Evolutionary conservation across 2,888 invertebrate species (phyloP), one percentile per base, ranked within the genome.

Genomic region (Xestia c-nigrum): DNA sequence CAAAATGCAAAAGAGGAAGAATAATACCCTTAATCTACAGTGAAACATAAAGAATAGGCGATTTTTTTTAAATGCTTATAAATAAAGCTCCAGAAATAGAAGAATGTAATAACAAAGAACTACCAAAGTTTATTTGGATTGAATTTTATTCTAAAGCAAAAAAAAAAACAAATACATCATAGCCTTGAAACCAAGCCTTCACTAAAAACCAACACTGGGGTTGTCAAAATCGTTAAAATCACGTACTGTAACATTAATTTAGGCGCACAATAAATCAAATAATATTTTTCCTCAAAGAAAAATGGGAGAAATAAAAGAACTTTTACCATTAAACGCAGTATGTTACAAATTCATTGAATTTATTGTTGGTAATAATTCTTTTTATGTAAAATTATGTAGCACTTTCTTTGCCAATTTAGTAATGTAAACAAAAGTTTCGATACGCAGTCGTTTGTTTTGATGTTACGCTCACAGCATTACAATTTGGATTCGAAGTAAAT

Each of bases 181-280:
- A 72, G 70, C 24, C 5, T 55, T 57, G 1, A 46, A 50, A 57
- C 31, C 12, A 14, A 55, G 38, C 16, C 24, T 59, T 70, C n/a
- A 78, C 55, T 43, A 65, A 66, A 66, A 73, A 57, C n/a, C 46
- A 73, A 73, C n/a, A 57, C 57, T 16, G 52, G 16, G 12, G 21
- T 66, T 76, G 80, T 63, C 84, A 70, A 80, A 84, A 66, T 24
- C 63, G 38, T 64, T n/a, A 31, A 46, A 57, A 75, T 63, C 70
- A 78, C 85, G 85, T 81, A 78, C 72, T 50, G 70, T 12, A 64
- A 57, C 77, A 81, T 81, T 74, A 72, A 85, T 81, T 85, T 84
- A 24, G 47, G 24, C 40, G n/a, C 64, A 65, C 74, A 61, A n/a
- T 82, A 83, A 83, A 83, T 83, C 83, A 76, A 47, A 50, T 50